phyloP scores from a whole-genome alignment of 1,140 invertebrate genomes.

The Centruroides sculpturatus region DNA sequence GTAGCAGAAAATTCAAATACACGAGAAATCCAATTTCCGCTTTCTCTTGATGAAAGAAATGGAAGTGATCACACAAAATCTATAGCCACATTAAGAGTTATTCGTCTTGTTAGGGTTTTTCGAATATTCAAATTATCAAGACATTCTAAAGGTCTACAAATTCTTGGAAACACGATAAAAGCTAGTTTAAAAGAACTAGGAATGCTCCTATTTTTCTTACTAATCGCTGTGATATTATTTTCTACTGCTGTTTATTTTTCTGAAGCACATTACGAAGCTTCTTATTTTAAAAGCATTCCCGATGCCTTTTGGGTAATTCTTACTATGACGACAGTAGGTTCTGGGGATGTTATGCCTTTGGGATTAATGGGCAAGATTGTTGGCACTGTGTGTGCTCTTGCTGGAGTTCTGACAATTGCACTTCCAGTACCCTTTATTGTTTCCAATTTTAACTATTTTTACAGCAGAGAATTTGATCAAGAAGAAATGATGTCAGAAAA shows the following conservation, averaged over 20 bases:
- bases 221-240: conserved; percentile 96
- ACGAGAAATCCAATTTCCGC: conserved; percentile 7
- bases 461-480: conserved; percentile 97
- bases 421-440: conserved; percentile 93
- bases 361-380: conserved; percentile 98
- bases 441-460: conserved; percentile 99
- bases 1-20: conserved; percentile 46
- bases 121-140: conserved; percentile 97
- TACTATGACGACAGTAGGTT: conserved; percentile 96
- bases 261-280: conserved; percentile 86
- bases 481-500: conserved; percentile 96
- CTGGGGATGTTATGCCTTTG: conserved; percentile 95
- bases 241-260: conserved; percentile 97
- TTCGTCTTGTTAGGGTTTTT: conserved; percentile 94
- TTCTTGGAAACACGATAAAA: conserved; percentile 94
- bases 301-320: conserved; percentile 98
- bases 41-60: conserved; percentile 6
- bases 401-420: conserved; percentile 95
- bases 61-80: conserved; percentile 83
- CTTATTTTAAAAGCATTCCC: conserved; percentile 95
- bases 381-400: conserved; percentile 95
- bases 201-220: conserved; percentile 99
- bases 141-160: conserved; percentile 94
- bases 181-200: conserved; percentile 99
- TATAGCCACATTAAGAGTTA: conserved; percentile 90